Evolutionary conservation across 2,113 vertebrate species (phyloP), one percentile per base, ranked within the genome.

Genomic region (Hippocampus barbouri): DNA sequence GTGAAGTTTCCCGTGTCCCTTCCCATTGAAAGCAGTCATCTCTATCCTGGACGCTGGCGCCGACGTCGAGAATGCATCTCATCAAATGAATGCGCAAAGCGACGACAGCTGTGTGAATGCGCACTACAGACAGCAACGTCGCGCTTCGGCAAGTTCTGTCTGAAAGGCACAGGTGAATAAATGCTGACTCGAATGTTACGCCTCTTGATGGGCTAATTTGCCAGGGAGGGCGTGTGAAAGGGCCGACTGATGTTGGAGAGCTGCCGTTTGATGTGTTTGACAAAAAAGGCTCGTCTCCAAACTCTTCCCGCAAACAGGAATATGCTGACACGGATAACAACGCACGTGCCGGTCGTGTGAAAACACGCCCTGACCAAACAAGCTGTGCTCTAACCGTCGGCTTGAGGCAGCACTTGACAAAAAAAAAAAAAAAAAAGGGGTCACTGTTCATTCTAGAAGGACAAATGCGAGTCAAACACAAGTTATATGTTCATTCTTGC

Each of bases 401-500:
- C 57, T 51, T 64, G 68, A 54, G 63, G 25, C 59, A 61, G 3
- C 15, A 25, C 53, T 23, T 61, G 38, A 5, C 4, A 64, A 6
- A 38, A 4, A 34, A 38, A 6, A 30, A 30, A 30, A 25, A 25
- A 34, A 34, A 34, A 57, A 10, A 10, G 27, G 56, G 23, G 16
- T 49, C 1, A 56, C 30, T 7, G 43, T 14, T 66, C 15, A 62
- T 69, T 64, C 21, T 8, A 23, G 7, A 18, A 38, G n/a, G 71
- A 41, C 54, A 41, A 20, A 30, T 34, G 47, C 14, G 15, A 40
- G 43, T 53, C 45, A 45, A 3, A 27, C 21, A 10, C 5, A 47
- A 21, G 11, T 66, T n/a, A 73, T 30, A 25, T 65, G 68, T 66
- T 65, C 66, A 18, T 21, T 65, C 21, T 45, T 20, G 27, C 56